These are phyloP conservation scores for Drosophila nr. perissopoda DNA, from an alignment of 2,888 invertebrate species.

Conservation along the genomic window DNA sequence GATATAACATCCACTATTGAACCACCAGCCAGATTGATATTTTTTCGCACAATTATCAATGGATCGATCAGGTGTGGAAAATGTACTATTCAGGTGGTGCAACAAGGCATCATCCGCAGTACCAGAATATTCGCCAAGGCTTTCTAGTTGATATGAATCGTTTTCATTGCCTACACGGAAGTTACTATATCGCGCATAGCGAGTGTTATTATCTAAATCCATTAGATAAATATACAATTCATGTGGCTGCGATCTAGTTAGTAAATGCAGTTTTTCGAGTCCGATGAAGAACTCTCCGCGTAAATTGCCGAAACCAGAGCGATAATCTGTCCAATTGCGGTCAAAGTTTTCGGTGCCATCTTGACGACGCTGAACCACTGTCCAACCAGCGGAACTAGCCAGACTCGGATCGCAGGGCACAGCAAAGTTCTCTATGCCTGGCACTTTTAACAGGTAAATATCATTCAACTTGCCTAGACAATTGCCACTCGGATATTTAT, in stretches of 20 bases:
- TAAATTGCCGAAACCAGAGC: slow-evolving; percentile 89
- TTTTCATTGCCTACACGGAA: slow-evolving; percentile 88
- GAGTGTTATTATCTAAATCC: slow-evolving; percentile 86
- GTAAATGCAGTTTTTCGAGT: slow-evolving; percentile 87
- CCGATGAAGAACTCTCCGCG: slow-evolving; percentile 90
- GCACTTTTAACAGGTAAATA: background rate
- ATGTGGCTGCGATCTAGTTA: slow-evolving; percentile 80
- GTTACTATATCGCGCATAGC: slow-evolving; percentile 87
- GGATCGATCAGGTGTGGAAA: slow-evolving; percentile 87
- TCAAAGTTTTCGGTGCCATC: slow-evolving; percentile 88
- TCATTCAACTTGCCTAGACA: background rate
- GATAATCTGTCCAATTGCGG: slow-evolving; percentile 88
- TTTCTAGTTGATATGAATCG: slow-evolving; percentile 88
- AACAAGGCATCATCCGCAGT: slow-evolving; percentile 87
- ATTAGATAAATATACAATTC: slow-evolving; percentile 88
- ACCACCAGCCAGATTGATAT: slow-evolving; percentile 86
- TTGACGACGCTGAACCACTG: slow-evolving; percentile 88
- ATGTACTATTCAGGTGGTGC: slow-evolving; percentile 88
- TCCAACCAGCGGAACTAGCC: slow-evolving; percentile 86
- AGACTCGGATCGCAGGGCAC: background rate
- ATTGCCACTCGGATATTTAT: background rate
- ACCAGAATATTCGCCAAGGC: slow-evolving; percentile 88
- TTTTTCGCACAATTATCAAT: slow-evolving; percentile 87
- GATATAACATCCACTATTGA: background rate
- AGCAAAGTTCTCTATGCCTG: background rate